A percentile compares a stretch with the other conserved stretches of the same genome.
phyloP scores from a whole-genome alignment of 2,113 vertebrate genomes.

The Amblyornis subalaris region DNA sequence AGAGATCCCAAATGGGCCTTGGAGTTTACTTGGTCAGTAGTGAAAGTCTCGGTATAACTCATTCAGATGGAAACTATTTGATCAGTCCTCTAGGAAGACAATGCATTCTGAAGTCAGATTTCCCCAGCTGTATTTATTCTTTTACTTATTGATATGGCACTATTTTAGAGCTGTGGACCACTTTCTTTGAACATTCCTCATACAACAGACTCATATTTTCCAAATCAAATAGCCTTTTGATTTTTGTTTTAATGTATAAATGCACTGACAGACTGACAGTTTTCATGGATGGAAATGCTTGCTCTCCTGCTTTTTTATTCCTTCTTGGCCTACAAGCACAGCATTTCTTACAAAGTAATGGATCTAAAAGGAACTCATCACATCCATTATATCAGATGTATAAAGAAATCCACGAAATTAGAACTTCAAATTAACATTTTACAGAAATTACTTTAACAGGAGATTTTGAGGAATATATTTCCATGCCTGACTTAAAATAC shows the following conservation, averaged over 20 bases:
- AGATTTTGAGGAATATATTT: not conserved
- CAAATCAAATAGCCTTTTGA: not conserved
- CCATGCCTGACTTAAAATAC: not conserved
- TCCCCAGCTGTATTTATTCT: not conserved
- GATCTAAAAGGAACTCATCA: not conserved
- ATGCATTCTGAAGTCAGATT: not conserved
- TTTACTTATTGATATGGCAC: not conserved
- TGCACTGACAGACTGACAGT: not conserved
- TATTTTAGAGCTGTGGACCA: not conserved
- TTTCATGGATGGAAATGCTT: not conserved
- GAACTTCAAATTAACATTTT: not conserved
- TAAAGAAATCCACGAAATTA: not conserved
- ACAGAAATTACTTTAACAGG: not conserved
- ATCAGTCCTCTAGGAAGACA: not conserved
- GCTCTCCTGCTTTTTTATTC: not conserved
- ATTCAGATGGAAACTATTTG: not conserved
- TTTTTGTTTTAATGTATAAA: not conserved
- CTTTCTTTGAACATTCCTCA: not conserved
- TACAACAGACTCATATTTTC: not conserved
- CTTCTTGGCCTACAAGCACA: not conserved
- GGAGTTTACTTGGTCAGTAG: not conserved
- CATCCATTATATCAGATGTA: not conserved
- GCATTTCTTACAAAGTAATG: not conserved
- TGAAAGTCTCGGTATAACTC: not conserved
- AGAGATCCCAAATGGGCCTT: not conserved